phyloP scores from a whole-genome alignment of 2,888 invertebrate species.

The Shargacucullia verbasci region DNA sequence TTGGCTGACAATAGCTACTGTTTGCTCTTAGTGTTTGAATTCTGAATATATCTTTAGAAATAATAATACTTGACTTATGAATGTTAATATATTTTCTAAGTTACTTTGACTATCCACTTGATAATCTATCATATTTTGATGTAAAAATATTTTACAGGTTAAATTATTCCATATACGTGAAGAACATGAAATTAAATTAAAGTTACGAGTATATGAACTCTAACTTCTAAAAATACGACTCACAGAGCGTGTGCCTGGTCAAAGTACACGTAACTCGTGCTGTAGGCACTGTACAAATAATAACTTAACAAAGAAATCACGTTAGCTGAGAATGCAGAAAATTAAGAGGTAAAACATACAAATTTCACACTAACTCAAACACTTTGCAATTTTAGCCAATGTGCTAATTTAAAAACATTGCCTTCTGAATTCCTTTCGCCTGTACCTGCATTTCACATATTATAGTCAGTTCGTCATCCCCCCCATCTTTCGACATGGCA shows the following conservation, averaged over 20 bases:
- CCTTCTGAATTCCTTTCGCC: slow-evolving; percentile 37
- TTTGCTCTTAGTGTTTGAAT: slow-evolving; percentile 29
- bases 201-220: too few species aligned
- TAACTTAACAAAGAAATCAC: not conserved
- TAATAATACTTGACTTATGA: too few species aligned
- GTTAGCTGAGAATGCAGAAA: not conserved
- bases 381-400: slow-evolving; percentile 11
- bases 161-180: too few species aligned
- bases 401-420: slow-evolving; percentile 38
- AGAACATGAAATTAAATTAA: too few species aligned
- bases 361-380: not conserved
- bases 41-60: slow-evolving; percentile 13
- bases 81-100: too few species aligned
- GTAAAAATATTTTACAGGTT: too few species aligned
- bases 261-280: not conserved
- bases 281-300: not conserved
- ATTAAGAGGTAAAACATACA: too few species aligned
- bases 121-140: not conserved
- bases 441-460: slow-evolving; percentile 41
- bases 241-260: not conserved
- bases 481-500: slow-evolving; percentile 46
- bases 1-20: slow-evolving; percentile 38
- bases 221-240: too few species aligned
- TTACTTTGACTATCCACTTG: too few species aligned
- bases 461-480: slow-evolving; percentile 27